phyloP scores from a whole-genome alignment of 2,888 invertebrate species.

The Cryptus viduatorius region DNA sequence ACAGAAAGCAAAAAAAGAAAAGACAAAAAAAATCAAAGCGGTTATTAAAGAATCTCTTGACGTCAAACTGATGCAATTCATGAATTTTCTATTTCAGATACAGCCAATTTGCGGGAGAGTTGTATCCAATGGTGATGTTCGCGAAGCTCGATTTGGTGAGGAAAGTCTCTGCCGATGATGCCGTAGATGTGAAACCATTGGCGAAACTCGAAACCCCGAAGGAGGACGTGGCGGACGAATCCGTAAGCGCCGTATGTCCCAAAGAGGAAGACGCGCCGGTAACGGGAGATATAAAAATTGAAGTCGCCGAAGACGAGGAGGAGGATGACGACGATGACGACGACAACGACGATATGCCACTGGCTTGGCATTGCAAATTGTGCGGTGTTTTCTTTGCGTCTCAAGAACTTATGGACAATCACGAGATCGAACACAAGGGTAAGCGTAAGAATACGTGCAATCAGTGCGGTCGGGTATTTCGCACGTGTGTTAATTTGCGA shows the following conservation, averaged over 20 bases:
- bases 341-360: slow-evolving; percentile 77
- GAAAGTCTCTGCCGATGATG: slow-evolving; percentile 70
- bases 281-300: slow-evolving; percentile 56
- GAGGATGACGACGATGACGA: slow-evolving; percentile 73
- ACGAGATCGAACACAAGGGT: slow-evolving; percentile 77
- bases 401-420: slow-evolving; percentile 75
- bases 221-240: neutral
- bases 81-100: slow-evolving; percentile 83
- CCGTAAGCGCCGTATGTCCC: neutral
- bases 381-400: slow-evolving; percentile 79
- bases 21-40: slow-evolving; percentile 59
- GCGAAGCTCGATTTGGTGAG: slow-evolving; percentile 79
- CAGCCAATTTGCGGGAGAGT: slow-evolving; percentile 77
- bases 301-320: slow-evolving; percentile 54
- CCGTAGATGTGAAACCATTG: slow-evolving; percentile 37
- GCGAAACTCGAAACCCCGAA: slow-evolving; percentile 45
- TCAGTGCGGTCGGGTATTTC: slow-evolving; percentile 79
- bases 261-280: slow-evolving; percentile 10
- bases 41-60: slow-evolving; percentile 52
- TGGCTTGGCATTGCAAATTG: slow-evolving; percentile 78
- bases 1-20: slow-evolving; percentile 45
- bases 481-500: slow-evolving; percentile 76
- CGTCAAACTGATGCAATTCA: slow-evolving; percentile 77
- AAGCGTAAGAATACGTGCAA: slow-evolving; percentile 80
- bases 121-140: slow-evolving; percentile 79